Evolutionary conservation across 2,797 vertebrate species (phyloP).

Genomic region (Acrocephalus scirpaceus): DNA sequence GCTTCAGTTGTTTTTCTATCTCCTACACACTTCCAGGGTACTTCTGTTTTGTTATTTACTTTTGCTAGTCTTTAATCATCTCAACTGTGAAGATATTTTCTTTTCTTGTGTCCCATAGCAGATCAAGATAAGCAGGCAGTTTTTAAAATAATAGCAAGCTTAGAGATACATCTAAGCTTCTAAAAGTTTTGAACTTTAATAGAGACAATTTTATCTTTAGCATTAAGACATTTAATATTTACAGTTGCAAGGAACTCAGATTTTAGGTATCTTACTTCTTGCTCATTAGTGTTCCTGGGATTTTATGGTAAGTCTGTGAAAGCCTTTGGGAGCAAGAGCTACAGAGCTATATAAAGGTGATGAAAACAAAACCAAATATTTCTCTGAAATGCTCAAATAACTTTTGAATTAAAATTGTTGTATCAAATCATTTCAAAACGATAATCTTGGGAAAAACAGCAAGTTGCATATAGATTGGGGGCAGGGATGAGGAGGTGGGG

Average conservation of each 20-base stretch:
- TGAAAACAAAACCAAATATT: background rate
- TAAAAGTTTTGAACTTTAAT: background rate
- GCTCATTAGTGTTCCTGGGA: background rate
- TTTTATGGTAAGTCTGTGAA: background rate
- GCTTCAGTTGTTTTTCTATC: background rate
- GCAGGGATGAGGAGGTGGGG: rapidly evolving
- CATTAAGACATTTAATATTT: background rate
- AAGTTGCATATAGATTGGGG: background rate
- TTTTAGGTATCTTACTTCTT: background rate
- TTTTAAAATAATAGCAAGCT: background rate
- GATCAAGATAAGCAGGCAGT: background rate
- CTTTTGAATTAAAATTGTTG: background rate
- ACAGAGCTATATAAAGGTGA: background rate
- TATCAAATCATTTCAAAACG: background rate
- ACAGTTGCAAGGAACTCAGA: background rate
- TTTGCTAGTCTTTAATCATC: background rate
- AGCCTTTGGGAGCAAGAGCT: background rate
- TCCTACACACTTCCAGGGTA: background rate
- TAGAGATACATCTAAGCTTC: background rate
- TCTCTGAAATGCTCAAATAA: background rate
- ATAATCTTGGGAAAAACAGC: background rate
- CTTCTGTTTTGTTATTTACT: background rate
- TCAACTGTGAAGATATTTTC: background rate
- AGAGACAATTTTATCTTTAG: background rate
- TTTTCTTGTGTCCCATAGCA: background rate